phyloP scores from a whole-genome alignment of 92 coral and sea anemone species.

The Palythoa grandis region DNA sequence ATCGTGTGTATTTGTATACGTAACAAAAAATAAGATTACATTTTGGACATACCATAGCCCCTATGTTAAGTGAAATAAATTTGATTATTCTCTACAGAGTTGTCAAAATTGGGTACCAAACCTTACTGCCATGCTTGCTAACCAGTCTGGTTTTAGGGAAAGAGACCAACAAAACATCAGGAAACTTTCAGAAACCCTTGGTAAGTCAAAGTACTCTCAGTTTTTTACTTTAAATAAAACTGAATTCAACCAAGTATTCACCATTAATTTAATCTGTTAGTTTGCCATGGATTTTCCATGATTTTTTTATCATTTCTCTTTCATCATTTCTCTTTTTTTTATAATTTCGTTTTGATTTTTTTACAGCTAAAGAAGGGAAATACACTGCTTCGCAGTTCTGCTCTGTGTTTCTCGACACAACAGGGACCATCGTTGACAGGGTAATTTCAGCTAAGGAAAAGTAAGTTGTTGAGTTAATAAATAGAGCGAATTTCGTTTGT shows the following conservation, averaged over 20 bases:
- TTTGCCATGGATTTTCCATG: too few species aligned
- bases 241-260: too few species aligned
- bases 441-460: not conserved
- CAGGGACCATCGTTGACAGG: not conserved
- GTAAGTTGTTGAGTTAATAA: not conserved
- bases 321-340: not conserved
- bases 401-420: not conserved
- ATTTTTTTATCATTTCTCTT: too few species aligned
- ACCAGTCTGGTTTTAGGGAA: not conserved
- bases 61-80: too few species aligned
- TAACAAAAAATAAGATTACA: too few species aligned
- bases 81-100: not conserved
- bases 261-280: not conserved
- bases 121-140: not conserved
- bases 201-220: not conserved
- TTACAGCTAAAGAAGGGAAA: not conserved
- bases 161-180: not conserved
- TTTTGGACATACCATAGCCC: too few species aligned
- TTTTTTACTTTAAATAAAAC: too few species aligned
- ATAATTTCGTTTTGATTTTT: too few species aligned
- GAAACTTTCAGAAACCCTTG: not conserved
- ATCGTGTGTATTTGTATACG: too few species aligned
- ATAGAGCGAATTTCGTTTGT: too few species aligned
- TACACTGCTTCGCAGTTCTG: not conserved
- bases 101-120: not conserved